Evolutionary conservation across 1,140 invertebrate genomes (phyloP).

Genomic region (Leptinotarsa lineolata): DNA sequence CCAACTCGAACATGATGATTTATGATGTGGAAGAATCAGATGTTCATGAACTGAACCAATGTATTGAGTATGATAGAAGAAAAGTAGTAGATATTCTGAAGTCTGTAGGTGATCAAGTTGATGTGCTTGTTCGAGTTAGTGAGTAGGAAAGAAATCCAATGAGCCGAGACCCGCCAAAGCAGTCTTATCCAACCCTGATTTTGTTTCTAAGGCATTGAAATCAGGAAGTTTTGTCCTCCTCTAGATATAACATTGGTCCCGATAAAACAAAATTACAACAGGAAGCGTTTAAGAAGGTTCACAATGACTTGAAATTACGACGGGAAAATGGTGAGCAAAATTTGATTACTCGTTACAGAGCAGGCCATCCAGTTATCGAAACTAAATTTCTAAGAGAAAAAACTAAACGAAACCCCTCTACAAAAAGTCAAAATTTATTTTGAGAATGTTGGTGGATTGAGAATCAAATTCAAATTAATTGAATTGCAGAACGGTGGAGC

Average conservation of each 20-base stretch:
- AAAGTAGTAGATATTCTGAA: conserved; percentile 6
- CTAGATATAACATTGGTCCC: too few relatives aligned
- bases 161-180: conserved; percentile 17
- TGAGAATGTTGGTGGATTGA: conserved; percentile 28
- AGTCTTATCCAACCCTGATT: conserved; percentile 12
- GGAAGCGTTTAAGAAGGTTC: conserved; percentile 13
- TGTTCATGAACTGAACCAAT: too few relatives aligned
- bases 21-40: too few relatives aligned
- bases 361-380: conserved; percentile 16
- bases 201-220: background rate
- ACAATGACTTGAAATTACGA: conserved; percentile 14
- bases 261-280: too few relatives aligned
- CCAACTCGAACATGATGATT: too few relatives aligned
- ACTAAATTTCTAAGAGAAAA: conserved; percentile 11
- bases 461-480: conserved; percentile 21
- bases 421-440: conserved; percentile 24
- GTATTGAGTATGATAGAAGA: conserved; percentile 1
- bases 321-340: conserved; percentile 14
- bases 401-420: too few relatives aligned
- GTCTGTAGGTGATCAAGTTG: conserved; percentile 10
- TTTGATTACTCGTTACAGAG: conserved; percentile 11
- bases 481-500: conserved; percentile 13
- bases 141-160: conserved; percentile 15
- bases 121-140: conserved; percentile 19
- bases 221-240: too few relatives aligned